Percentiles rank a stretch among this genome's conserved stretches.
Conservation (phyloP, 2,888 invertebrate species). For the Phragmatobia fuliginosa region DNA sequence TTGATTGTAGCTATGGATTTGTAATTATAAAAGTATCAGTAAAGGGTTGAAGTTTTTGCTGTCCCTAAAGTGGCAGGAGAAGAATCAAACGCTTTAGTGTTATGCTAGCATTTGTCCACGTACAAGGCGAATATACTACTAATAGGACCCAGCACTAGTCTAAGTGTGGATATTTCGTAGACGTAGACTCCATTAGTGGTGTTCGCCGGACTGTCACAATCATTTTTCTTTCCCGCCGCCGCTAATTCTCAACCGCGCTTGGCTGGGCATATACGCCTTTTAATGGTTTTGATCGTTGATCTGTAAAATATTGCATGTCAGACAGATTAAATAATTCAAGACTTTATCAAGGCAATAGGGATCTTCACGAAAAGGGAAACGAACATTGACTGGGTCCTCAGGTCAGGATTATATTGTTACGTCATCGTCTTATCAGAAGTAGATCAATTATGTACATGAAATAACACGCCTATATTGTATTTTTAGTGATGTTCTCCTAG, state of each 20-base stretch:
- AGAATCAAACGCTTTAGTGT: constrained; percentile 19
- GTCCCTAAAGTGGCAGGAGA: neutral
- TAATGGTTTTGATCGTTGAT: constrained; percentile 64
- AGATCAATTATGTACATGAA: neutral
- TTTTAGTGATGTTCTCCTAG: too few relatives aligned
- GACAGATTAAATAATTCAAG: neutral
- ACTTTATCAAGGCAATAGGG: too few relatives aligned
- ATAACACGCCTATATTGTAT: neutral
- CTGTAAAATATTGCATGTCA: neutral
- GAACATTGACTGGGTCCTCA: too few relatives aligned
- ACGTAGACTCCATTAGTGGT: constrained; percentile 85
- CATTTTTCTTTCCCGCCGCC: constrained; percentile 86
- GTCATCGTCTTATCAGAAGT: too few relatives aligned
- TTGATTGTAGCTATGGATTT: neutral
- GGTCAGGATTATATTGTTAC: too few relatives aligned
- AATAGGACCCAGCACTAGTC: constrained; percentile 49
- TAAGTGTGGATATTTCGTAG: constrained; percentile 83
- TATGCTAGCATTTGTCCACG: constrained; percentile 20
- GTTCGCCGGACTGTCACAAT: constrained; percentile 86
- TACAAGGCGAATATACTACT: constrained; percentile 15
- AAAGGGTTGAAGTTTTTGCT: neutral
- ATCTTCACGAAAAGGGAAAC: too few relatives aligned
- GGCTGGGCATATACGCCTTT: constrained; percentile 67
- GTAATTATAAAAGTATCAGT: neutral
- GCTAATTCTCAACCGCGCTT: constrained; percentile 85